Percentiles rank a stretch among this genome's conserved stretches.
Evolutionary conservation across 2,888 invertebrate genomes (phyloP).

Genomic region (Chymomyza caudatula): DNA sequence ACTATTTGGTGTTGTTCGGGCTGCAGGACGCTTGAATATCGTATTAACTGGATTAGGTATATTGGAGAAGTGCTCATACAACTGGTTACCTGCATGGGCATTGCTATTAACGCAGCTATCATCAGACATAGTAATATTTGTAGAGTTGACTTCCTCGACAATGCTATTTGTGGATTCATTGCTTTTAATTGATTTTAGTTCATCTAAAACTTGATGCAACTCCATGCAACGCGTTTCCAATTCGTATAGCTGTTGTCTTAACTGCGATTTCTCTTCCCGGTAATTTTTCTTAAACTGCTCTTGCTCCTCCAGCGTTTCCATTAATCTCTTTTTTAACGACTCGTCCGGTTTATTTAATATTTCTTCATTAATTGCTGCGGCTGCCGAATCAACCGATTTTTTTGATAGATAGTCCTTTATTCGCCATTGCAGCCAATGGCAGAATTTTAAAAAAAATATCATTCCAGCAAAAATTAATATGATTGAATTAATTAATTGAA

Average conservation of each 20-base stretch:
- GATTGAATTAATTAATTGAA: too few species aligned
- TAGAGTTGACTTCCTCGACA: too few species aligned
- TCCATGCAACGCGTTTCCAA: constrained; percentile 36
- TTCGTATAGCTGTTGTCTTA: constrained; percentile 32
- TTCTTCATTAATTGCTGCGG: not conserved
- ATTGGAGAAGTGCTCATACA: not conserved
- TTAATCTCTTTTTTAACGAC: not conserved
- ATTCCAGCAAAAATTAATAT: constrained; percentile 31
- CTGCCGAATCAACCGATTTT: not conserved
- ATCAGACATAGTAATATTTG: too few species aligned
- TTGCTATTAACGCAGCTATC: not conserved
- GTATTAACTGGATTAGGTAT: not conserved
- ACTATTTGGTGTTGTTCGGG: not conserved
- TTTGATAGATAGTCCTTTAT: constrained; percentile 1
- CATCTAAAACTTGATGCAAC: constrained; percentile 32
- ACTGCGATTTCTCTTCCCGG: not conserved
- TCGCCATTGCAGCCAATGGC: constrained; percentile 24
- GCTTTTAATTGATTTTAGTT: constrained; percentile 28
- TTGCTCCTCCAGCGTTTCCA: not conserved
- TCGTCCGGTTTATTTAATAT: not conserved
- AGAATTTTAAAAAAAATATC: constrained; percentile 25
- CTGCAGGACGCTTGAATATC: not conserved
- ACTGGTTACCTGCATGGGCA: not conserved
- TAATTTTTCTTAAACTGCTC: not conserved
- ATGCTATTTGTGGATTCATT: constrained; percentile 1